Base-by-base conservation (phyloP, 2,797 vertebrate species). In the Nannoperca obscura region DNA sequence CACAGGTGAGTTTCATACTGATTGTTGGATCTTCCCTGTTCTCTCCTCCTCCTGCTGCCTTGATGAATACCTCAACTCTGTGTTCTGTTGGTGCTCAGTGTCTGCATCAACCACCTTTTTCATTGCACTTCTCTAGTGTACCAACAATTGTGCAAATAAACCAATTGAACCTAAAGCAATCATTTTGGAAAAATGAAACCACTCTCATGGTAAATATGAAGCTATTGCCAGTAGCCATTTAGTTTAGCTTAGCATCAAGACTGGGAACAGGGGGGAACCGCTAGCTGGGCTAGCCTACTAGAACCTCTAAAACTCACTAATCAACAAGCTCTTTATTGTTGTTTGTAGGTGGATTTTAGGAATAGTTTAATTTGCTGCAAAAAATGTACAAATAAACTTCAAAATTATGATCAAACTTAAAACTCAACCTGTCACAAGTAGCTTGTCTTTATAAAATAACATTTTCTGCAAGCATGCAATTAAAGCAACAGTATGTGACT, bases 1-100 rank as follows among this genome's bases (percentile, higher is more conserved):
- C 5, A 0, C 76, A 12, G 0, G 89, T 87, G 71, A 94, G 89
- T 81, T 67, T 52, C 0, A 0, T 6, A 32, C 32, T 36, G 27
- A 74, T 74, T 71, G 27, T 40, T 54, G 19, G 36, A 30, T 64
- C 17, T 6, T 66, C n/a, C 42, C 27, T 27, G 1, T 22, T 71
- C 20, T 63, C 22, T 40, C 58, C 15, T 55, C 15, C 24, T 68
- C 11, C 34, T 55, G 13, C 9, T 42, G 52, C 49, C 20, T 61
- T 54, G 13, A 52, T 71, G 22, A 64, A 58, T 47, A 34, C 60
- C 10, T 71, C 5, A 22, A 72, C 20, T 15, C 59, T 36, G 12
- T 7, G 13, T 50, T 74, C 9, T 59, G 20, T 42, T 40, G 22
- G 3, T 30, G 6, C 20, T 27, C 12, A 20, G 36, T 24, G 32